Conservation (phyloP, 35 echinoderm and acorn worm genomes). For the Stichopus chloronotus region DNA sequence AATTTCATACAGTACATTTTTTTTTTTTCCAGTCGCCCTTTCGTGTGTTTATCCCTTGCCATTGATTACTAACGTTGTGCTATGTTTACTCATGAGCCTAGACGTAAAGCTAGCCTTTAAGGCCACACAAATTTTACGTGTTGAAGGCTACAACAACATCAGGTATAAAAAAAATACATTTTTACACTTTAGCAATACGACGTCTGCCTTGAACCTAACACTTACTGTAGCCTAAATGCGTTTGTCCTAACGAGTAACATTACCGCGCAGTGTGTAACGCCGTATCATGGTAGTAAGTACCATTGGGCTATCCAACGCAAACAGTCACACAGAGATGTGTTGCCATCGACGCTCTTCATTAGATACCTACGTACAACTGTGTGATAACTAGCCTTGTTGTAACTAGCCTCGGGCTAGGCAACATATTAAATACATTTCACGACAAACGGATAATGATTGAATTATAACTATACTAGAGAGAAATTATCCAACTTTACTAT, state of each 20-base stretch:
- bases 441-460: neutral
- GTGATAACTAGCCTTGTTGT: no score
- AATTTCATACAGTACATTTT: no score
- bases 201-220: neutral
- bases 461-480: neutral
- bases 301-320: no score
- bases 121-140: no score
- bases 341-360: slow-evolving; percentile 16
- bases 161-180: neutral
- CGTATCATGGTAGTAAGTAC: no score
- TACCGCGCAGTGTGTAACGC: neutral
- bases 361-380: neutral
- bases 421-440: neutral
- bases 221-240: neutral
- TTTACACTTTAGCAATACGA: neutral
- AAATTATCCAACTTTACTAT: neutral
- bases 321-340: neutral
- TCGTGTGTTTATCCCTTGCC: no score
- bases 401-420: no score
- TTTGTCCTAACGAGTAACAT: neutral
- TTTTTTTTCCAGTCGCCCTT: no score
- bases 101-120: no score
- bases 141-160: no score
- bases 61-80: no score
- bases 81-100: no score